Evolutionary conservation across 2,888 invertebrate species (phyloP).

Genomic region (Dryocosmus kuriphilus): DNA sequence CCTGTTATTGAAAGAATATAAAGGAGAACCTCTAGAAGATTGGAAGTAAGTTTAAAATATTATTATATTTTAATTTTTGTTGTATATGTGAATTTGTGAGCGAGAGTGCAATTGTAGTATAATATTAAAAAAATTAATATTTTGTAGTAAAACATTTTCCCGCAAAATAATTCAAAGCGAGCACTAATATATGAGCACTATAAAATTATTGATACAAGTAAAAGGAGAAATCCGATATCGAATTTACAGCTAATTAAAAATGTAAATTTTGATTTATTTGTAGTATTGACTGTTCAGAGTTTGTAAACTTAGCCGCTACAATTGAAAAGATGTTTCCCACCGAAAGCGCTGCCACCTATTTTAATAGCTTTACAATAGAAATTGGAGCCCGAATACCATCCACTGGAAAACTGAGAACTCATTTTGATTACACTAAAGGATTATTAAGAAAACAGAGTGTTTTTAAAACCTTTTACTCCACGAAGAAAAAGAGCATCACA

Average conservation of each 20-base stretch:
- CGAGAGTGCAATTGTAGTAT: too few species aligned
- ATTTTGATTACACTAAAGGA: neutral
- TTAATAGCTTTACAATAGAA: neutral
- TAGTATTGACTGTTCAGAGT: neutral
- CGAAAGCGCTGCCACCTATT: neutral
- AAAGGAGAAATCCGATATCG: neutral
- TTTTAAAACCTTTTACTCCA: neutral
- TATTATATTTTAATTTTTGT: too few species aligned
- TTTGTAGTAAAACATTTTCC: too few species aligned
- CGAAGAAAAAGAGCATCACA: neutral
- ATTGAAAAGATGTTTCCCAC: neutral
- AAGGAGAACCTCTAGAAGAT: neutral
- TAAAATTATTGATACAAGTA: neutral
- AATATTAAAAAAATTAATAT: too few species aligned
- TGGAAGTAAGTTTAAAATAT: neutral
- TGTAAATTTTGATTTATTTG: neutral
- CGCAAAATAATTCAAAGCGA: too few species aligned
- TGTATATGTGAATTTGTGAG: neutral
- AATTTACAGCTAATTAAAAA: neutral
- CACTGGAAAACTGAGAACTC: conserved; percentile 6
- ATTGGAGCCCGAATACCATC: neutral
- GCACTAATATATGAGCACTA: too few species aligned
- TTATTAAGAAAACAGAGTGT: conserved; percentile 14
- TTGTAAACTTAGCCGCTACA: neutral
- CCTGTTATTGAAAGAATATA: neutral